These are phyloP conservation scores for Scotopteryx bipunctaria DNA, from an alignment of 2,888 invertebrate genomes.

Conservation along the genomic window DNA sequence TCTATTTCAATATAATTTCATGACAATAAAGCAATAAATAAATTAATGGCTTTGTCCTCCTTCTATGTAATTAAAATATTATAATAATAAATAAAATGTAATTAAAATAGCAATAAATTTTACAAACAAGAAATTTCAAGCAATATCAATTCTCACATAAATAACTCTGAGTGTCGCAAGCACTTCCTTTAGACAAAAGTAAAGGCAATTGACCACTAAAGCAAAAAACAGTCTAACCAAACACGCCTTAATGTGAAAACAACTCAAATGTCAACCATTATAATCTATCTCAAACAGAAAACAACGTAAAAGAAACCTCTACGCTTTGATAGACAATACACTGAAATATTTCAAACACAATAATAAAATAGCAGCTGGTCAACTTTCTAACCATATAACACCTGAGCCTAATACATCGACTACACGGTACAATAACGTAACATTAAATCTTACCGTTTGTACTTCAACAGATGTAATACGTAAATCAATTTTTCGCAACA, in stretches of 20 bases:
- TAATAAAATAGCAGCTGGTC: slow-evolving; percentile 36
- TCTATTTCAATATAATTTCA: slow-evolving; percentile 21
- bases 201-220: slow-evolving; percentile 7
- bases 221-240: not conserved
- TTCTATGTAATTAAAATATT: too few relatives aligned
- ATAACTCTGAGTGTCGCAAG: slow-evolving; percentile 28
- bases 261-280: too few relatives aligned
- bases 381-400: slow-evolving; percentile 39
- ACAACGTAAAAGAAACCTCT: not conserved
- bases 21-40: slow-evolving; percentile 29
- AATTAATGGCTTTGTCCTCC: slow-evolving; percentile 28
- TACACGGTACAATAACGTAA: slow-evolving; percentile 56
- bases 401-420: slow-evolving; percentile 45
- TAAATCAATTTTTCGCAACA: slow-evolving; percentile 83
- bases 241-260: too few relatives aligned
- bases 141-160: slow-evolving; percentile 30
- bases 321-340: slow-evolving; percentile 6
- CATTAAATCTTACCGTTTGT: slow-evolving; percentile 50
- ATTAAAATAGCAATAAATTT: slow-evolving; percentile 31
- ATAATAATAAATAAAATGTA: too few relatives aligned
- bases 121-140: slow-evolving; percentile 29
- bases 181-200: slow-evolving; percentile 28
- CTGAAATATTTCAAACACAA: slow-evolving; percentile 21
- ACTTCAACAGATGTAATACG: slow-evolving; percentile 71
- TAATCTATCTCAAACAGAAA: too few relatives aligned